Evolutionary conservation across 2,113 vertebrate species (phyloP).

Genomic region (Lycocorax pyrrhopterus): DNA sequence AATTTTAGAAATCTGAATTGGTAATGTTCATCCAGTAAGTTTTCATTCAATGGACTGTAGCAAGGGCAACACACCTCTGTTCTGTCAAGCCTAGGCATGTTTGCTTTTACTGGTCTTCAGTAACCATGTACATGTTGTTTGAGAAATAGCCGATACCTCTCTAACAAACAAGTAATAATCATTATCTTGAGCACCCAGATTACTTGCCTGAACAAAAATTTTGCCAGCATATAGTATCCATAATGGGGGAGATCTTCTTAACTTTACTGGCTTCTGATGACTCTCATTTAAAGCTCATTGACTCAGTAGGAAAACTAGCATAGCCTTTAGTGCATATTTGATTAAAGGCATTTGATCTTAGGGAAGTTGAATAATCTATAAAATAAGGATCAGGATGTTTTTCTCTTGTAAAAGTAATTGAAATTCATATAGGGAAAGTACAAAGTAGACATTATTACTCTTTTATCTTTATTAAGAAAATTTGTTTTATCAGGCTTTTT

Average conservation of each 20-base stretch:
- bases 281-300: neutral
- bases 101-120: neutral
- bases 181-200: neutral
- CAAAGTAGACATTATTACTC: neutral
- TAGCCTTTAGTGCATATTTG: neutral
- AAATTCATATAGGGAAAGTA: neutral
- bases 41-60: neutral
- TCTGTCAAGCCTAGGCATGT: neutral
- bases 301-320: neutral
- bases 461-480: neutral
- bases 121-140: neutral
- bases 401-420: neutral
- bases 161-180: neutral
- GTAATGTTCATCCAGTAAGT: neutral
- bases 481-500: neutral
- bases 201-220: neutral
- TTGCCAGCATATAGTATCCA: neutral
- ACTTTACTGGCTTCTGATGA: neutral
- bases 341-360: neutral
- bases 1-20: constrained; percentile 31
- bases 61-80: neutral
- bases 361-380: neutral
- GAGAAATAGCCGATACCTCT: neutral
- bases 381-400: neutral
- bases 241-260: neutral